Base-by-base conservation (phyloP, 2,797 vertebrate genomes). In the Calcarius lapponicus region DNA sequence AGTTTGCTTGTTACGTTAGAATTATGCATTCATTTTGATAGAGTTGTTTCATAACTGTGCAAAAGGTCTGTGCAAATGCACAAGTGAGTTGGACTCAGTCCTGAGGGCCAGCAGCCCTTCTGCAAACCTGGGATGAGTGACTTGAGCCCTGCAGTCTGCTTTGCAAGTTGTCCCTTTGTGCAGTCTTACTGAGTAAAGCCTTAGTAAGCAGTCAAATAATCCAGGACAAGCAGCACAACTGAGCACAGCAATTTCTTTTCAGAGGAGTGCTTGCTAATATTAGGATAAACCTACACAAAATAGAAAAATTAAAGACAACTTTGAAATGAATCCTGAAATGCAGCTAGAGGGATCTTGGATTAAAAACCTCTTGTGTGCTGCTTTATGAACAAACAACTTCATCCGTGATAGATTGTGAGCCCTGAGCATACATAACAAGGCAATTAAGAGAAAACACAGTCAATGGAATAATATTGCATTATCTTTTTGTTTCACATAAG, bases 401-500 rank as follows among this genome's bases (percentile, higher is more conserved):
- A 96, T 83, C 94, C 71, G 0, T 82, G 75, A 93, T 92, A 78
- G 97, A 95, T 86, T 90, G 84, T 58, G 81, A 73, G 94, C 95
- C 95, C 92, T 32, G 9, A 91, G 95, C 53, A 1, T 94, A 90
- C 88, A 83, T 92, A 95, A 95, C 92, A 95, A 97, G 95, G 95
- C 88, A 95, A 97, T 96, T 94, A 97, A 85, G 80, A 69, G 82
- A 88, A 95, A 70, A 76, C 84, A 86, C 60, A 88, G 95, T 95
- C 75, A 88, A 54, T 95, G 88, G 80, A 88, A 89, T 89, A 88
- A 91, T 85, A 85, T 57, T 96, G 83, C 86, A 78, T 93, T 96
- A 93, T 95, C 90, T 91, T 93, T 96, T 95, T 96, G 91, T 96
- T 95, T 96, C 96, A 74, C 78, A 0, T 93, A 94, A 96, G 91